These are phyloP conservation scores for Mionectes macconnelli DNA, from an alignment of 2,113 vertebrate genomes.

Conservation along the genomic window DNA sequence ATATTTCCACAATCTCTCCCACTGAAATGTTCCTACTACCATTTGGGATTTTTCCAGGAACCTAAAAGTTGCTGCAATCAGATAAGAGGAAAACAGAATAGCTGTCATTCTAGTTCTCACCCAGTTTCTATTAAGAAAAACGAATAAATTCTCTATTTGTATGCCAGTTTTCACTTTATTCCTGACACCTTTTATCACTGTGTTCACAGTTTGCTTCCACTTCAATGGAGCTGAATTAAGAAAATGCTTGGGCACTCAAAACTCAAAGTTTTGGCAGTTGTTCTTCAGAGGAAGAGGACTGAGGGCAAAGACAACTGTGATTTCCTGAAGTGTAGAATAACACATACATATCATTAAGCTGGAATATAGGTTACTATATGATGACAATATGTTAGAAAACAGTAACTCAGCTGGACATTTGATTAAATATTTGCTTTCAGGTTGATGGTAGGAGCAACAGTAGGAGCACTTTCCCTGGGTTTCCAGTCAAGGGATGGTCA, in stretches of 20 bases:
- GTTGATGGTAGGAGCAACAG: not conserved
- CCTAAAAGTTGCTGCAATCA: not conserved
- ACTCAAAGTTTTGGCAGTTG: not conserved
- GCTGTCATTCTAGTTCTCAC: not conserved
- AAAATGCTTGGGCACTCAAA: not conserved
- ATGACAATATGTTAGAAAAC: not conserved
- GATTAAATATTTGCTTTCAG: not conserved
- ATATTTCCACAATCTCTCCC: not conserved
- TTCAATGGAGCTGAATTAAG: not conserved
- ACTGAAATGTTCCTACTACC: not conserved
- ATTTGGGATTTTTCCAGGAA: not conserved
- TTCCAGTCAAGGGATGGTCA: not conserved
- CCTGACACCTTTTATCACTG: not conserved
- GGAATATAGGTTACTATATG: not conserved
- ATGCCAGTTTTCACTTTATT: not conserved
- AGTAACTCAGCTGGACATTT: not conserved
- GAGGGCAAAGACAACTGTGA: not conserved
- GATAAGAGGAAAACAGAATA: not conserved
- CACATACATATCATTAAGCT: not conserved
- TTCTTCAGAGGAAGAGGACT: not conserved
- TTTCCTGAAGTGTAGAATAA: not conserved
- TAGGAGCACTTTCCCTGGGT: not conserved
- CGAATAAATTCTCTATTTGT: not conserved
- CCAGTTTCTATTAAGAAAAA: not conserved
- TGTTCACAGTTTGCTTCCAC: not conserved